Conservation (phyloP, 2,888 invertebrate genomes). For the Sarcophaga variegata region DNA sequence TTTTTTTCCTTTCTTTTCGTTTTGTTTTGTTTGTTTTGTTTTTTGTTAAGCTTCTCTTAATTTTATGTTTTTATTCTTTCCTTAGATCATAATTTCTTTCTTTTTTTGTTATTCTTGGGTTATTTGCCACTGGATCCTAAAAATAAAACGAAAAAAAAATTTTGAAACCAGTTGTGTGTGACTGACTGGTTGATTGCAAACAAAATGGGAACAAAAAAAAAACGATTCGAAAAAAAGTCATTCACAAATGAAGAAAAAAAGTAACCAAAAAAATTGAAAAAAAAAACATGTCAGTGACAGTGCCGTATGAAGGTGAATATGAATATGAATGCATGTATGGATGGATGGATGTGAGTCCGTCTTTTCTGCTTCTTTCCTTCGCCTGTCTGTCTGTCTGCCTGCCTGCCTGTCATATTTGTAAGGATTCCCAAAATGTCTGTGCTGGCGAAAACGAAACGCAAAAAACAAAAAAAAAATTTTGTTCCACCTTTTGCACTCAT, state of each 20-base stretch:
- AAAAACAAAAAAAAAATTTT: neutral
- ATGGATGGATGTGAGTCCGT: slow-evolving; percentile 3
- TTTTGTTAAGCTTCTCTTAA: slow-evolving; percentile 38
- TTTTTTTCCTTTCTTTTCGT: neutral
- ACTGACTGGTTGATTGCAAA: slow-evolving; percentile 65
- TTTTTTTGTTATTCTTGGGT: slow-evolving; percentile 27
- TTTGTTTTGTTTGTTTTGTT: neutral
- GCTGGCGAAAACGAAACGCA: slow-evolving; percentile 9
- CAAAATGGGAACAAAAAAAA: slow-evolving; percentile 21
- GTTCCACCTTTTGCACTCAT: neutral
- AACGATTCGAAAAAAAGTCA: neutral
- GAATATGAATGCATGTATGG: slow-evolving; percentile 47
- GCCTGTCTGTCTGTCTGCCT: slow-evolving; percentile 53
- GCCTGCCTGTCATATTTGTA: slow-evolving; percentile 58
- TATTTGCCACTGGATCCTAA: slow-evolving; percentile 63
- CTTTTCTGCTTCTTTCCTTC: neutral
- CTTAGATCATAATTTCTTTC: slow-evolving; percentile 40
- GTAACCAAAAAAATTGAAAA: slow-evolving; percentile 4
- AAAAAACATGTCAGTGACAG: slow-evolving; percentile 62
- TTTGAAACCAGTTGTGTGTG: slow-evolving; percentile 61
- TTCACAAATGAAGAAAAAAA: slow-evolving; percentile 20
- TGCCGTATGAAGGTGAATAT: slow-evolving; percentile 57
- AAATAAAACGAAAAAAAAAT: neutral
- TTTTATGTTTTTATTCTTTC: slow-evolving; percentile 22
- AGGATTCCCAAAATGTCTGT: slow-evolving; percentile 66